Percentiles rank a stretch among this genome's conserved stretches.
phyloP scores from a whole-genome alignment of 2,797 vertebrate species.

The Enteromius viviparus region DNA sequence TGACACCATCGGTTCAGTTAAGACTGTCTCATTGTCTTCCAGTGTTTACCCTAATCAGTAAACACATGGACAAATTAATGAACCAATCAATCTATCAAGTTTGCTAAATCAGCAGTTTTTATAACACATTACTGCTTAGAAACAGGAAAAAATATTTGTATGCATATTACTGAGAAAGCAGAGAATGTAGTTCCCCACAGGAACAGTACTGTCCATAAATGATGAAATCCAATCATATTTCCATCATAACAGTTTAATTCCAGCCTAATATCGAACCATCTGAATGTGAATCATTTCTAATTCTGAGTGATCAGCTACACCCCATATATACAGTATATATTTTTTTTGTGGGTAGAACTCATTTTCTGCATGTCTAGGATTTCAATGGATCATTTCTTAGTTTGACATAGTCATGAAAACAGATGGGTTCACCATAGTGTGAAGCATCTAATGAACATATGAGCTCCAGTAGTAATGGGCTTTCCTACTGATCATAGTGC shows the following conservation, averaged over 20 bases:
- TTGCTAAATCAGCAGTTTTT: neutral
- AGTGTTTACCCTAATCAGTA: neutral
- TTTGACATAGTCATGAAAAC: conserved; percentile 51
- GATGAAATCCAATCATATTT: conserved; percentile 2
- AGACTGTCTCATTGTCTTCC: neutral
- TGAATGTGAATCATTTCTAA: conserved; percentile 12
- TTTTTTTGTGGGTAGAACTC: conserved; percentile 5
- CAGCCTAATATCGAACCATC: neutral
- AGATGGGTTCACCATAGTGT: conserved; percentile 58
- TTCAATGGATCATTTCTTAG: conserved; percentile 35
- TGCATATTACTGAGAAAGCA: neutral
- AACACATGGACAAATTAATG: neutral
- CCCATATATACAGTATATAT: neutral
- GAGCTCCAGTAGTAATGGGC: conserved; percentile 29
- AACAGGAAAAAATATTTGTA: neutral
- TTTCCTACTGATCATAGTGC: conserved; percentile 28
- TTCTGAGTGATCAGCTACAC: conserved; percentile 15
- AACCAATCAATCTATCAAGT: neutral
- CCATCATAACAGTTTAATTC: neutral
- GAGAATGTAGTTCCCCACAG: neutral
- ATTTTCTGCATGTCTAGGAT: conserved; percentile 41
- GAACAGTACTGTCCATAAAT: neutral
- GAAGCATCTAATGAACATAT: conserved; percentile 40
- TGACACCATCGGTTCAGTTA: neutral
- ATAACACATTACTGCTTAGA: neutral